Conservation (phyloP, 53 echinoderm and acorn worm species). For the Astropecten irregularis region DNA sequence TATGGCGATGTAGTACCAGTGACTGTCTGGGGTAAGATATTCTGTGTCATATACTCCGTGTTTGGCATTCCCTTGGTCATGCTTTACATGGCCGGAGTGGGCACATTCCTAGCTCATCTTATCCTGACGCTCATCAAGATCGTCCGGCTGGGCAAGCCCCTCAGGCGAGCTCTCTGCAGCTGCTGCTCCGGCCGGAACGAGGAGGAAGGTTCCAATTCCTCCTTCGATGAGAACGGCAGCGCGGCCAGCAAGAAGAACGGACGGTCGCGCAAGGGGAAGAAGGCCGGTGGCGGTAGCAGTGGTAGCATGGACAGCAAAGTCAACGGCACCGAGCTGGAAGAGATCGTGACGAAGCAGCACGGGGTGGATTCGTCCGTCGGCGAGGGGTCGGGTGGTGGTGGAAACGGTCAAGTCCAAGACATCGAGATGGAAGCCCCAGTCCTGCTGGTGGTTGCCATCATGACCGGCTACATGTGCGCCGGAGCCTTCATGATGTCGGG, state of each 20-base stretch:
- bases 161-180: constrained; percentile 1
- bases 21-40: constrained; percentile 53
- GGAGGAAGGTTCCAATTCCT: background rate
- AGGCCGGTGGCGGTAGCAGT: background rate
- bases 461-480: constrained; percentile 66
- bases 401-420: background rate
- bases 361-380: background rate
- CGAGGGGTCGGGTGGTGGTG: background rate
- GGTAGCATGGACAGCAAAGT: background rate
- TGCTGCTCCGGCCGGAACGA: background rate
- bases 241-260: background rate
- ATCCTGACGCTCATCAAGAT: constrained; percentile 30
- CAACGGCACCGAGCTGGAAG: background rate
- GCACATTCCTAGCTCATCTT: constrained; percentile 68
- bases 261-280: background rate
- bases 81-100: constrained; percentile 80
- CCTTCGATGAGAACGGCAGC: background rate
- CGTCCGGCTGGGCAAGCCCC: constrained; percentile 29
- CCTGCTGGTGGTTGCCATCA: constrained; percentile 65
- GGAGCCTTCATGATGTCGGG: constrained; percentile 62
- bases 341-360: constrained; percentile 25
- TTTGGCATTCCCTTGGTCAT: constrained; percentile 82
- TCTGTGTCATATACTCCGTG: constrained; percentile 70
- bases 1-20: constrained; percentile 85
- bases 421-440: constrained; percentile 70